These are phyloP conservation scores for Scaptomyza cyrtandrae DNA, from an alignment of 2,888 invertebrate species.

Conservation along the genomic window DNA sequence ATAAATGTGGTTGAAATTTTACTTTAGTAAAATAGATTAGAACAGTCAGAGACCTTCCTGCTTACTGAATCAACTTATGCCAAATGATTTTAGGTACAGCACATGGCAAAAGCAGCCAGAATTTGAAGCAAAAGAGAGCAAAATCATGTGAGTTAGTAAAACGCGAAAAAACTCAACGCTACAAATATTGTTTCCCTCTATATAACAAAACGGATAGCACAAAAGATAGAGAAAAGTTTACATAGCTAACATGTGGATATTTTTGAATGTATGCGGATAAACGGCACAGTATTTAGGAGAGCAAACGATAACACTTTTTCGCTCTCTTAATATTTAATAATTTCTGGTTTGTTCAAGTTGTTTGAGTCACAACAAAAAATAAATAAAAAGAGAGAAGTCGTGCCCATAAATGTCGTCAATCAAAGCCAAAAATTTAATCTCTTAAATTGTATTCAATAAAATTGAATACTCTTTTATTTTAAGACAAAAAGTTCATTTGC, in stretches of 20 bases:
- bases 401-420: not conserved
- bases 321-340: not conserved
- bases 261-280: not conserved
- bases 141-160: not conserved
- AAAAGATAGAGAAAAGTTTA: not conserved
- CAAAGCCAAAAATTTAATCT: conserved; percentile 1
- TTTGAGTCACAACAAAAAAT: not conserved
- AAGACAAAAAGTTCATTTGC: conserved; percentile 16
- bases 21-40: not conserved
- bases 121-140: not conserved
- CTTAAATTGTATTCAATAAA: conserved; percentile 61
- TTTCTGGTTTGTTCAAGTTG: not conserved
- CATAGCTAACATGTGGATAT: not conserved
- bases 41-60: no score
- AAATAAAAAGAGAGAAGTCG: not conserved
- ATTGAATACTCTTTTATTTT: conserved; percentile 63
- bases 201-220: not conserved
- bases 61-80: not conserved
- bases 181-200: not conserved
- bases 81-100: conserved; percentile 1
- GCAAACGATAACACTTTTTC: not conserved
- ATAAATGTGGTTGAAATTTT: not conserved
- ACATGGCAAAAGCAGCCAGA: not conserved
- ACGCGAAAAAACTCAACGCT: not conserved
- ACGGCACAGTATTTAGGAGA: not conserved